Conservation (phyloP, 2,797 vertebrate species). For the Coilia nasus region DNA sequence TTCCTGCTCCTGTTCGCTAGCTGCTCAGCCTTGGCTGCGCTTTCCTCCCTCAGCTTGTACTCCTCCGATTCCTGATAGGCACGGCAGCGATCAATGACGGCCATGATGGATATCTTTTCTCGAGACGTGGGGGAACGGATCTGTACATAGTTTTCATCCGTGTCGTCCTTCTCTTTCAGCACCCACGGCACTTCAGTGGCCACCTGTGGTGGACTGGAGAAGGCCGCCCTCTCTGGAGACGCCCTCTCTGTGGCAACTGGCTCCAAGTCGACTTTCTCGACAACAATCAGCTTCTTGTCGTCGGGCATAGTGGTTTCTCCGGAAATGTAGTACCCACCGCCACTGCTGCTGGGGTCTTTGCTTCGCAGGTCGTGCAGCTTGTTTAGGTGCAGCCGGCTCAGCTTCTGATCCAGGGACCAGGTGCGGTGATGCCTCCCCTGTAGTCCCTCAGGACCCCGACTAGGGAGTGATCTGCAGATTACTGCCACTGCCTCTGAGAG, state of each 20-base stretch:
- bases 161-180: conserved; percentile 39
- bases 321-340: conserved; percentile 63
- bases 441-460: conserved; percentile 30
- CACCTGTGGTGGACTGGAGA: not conserved
- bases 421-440: conserved; percentile 54
- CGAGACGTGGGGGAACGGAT: conserved; percentile 81
- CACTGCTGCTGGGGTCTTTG: not conserved
- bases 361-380: conserved; percentile 56
- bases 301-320: conserved; percentile 68
- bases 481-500: not conserved
- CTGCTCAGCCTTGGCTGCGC: conserved; percentile 43
- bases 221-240: not conserved
- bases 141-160: conserved; percentile 69
- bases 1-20: not conserved
- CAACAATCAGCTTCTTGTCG: conserved; percentile 70
- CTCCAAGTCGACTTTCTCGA: conserved; percentile 72
- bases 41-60: conserved; percentile 65
- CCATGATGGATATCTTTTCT: conserved; percentile 81
- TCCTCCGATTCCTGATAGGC: conserved; percentile 81
- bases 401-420: conserved; percentile 56
- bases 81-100: conserved; percentile 78
- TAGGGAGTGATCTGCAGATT: not conserved
- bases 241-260: not conserved
- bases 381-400: conserved; percentile 31
- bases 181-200: not conserved